phyloP scores from a whole-genome alignment of 2,888 invertebrate genomes.

The Herminia tarsipennalis region DNA sequence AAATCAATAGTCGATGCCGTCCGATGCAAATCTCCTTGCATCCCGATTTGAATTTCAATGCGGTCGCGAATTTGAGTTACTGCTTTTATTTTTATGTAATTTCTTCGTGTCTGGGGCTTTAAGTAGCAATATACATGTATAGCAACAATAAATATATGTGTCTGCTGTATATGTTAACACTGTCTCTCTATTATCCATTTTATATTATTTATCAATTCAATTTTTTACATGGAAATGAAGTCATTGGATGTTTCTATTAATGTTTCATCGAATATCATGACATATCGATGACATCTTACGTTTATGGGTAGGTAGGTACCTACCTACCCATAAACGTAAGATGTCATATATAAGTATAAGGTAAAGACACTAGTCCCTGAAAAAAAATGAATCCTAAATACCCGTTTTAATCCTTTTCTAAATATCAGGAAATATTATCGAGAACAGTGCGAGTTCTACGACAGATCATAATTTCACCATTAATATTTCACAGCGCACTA shows the following conservation, averaged over 20 bases:
- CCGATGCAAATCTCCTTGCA: conserved; percentile 82
- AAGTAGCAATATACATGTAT: conserved; percentile 21
- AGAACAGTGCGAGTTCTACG: conserved; percentile 16
- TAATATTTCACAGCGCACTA: conserved; percentile 44
- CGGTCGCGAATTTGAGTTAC: conserved; percentile 67
- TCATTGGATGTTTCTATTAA: not conserved
- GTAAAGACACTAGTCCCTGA: too few species aligned
- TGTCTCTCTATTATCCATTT: not conserved
- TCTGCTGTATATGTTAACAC: not conserved
- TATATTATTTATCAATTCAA: not conserved
- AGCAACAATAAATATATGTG: conserved; percentile 1
- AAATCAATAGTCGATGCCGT: conserved; percentile 82
- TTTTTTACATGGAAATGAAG: not conserved
- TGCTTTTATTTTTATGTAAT: conserved; percentile 64
- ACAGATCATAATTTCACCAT: conserved; percentile 35
- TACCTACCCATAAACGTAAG: not conserved
- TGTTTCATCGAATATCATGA: too few species aligned
- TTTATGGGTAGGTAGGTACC: too few species aligned
- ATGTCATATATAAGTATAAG: not conserved
- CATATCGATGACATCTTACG: not conserved
- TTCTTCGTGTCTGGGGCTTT: conserved; percentile 43
- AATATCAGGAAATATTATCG: conserved; percentile 3
- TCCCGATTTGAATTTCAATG: conserved; percentile 82
- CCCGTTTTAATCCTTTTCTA: not conserved
- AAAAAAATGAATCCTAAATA: too few species aligned